Evolutionary conservation across 2,113 vertebrate species (phyloP).

Genomic region (Mesoclemmys tuberculata): DNA sequence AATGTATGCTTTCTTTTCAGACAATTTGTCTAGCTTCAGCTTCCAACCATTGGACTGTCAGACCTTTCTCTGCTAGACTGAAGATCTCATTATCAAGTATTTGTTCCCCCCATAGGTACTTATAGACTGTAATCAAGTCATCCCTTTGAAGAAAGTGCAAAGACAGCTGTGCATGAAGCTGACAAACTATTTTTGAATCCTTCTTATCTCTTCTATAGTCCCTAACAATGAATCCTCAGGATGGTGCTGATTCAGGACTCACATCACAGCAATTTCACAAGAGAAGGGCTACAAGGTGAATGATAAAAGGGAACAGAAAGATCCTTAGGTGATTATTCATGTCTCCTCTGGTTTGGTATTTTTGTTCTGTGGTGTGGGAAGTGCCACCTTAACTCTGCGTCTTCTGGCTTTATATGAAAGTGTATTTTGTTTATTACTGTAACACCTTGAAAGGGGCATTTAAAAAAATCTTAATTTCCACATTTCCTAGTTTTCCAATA

Average conservation of each 20-base stretch:
- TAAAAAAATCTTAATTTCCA: neutral
- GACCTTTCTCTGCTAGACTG: neutral
- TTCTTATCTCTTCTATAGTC: neutral
- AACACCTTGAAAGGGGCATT: neutral
- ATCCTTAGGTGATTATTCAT: neutral
- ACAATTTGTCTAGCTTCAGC: neutral
- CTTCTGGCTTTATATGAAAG: neutral
- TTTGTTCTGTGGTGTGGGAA: neutral
- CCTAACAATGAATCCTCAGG: neutral
- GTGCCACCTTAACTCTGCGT: neutral
- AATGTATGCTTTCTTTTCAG: too few species aligned
- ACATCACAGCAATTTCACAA: neutral
- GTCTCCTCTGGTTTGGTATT: rapidly evolving
- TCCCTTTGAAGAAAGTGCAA: neutral
- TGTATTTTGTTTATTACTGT: neutral
- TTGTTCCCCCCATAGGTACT: neutral
- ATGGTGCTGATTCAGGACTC: neutral
- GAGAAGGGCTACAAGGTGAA: neutral
- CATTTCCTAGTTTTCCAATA: neutral
- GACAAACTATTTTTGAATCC: neutral
- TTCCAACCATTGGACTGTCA: neutral
- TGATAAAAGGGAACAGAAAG: neutral
- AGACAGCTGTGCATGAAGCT: neutral
- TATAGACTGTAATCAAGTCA: neutral
- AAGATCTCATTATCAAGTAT: neutral